Evolutionary conservation across 2,888 invertebrate genomes (phyloP), one percentile per base, ranked within the genome.

Genomic region (Acanthosoma haemorrhoidale): DNA sequence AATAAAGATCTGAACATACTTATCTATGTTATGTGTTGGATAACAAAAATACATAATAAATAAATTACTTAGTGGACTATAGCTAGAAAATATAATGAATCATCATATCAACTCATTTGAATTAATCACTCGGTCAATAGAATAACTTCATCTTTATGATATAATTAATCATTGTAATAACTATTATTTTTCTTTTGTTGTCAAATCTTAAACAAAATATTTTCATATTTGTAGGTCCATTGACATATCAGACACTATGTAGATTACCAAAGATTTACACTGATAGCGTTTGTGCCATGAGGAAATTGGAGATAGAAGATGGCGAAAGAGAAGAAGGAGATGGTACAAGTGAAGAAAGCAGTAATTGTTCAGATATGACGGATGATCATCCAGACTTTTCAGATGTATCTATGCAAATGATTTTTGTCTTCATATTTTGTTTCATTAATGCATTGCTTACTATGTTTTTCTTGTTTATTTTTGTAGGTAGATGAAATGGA

Each of bases 181-280:
- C n/a, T n/a, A n/a, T n/a, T n/a, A n/a, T n/a, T n/a, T n/a, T n/a
- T n/a, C n/a, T n/a, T n/a, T n/a, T n/a, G n/a, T n/a, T n/a, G n/a
- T n/a, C n/a, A n/a, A n/a, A n/a, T 32, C n/a, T 38, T 13, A 38
- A 39, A 39, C 4, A 43, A 13, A 21, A 13, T 31, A 58, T 58
- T 32, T 38, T 11, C 29, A 39, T 39, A 18, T 64, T 34, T 69
- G 16, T 41, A 78, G 78, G 79, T 21, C 92, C 92, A 0, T 79
- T 92, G 68, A 93, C 92, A 25, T 93, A 93, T 78, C 91, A 92
- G 79, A 91, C 91, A 11, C 84, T 92, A 81, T 89, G 91, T 0
- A 84, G 92, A 71, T 79, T 93, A 68, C 92, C 92, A 8, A 91
- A 91, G 77, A 90, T 90, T 1, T 92, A 92, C 76, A 64, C 71